Evolutionary conservation across 1,140 invertebrate species (phyloP), one percentile per base, ranked within the genome.

Genomic region (Copidosoma floridanum): DNA sequence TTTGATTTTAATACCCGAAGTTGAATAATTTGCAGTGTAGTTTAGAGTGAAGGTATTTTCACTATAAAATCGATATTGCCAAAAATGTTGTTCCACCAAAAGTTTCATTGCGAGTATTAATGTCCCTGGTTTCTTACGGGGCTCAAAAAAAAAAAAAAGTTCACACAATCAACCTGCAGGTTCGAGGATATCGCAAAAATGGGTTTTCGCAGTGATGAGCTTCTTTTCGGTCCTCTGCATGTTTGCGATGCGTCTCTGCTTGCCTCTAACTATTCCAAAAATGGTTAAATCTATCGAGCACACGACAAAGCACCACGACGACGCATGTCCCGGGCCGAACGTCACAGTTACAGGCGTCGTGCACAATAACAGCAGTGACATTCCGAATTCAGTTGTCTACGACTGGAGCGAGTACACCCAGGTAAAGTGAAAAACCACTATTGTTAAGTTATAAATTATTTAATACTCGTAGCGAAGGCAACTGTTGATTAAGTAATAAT

Each of bases 201-300:
- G 86, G 76, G 82, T 90, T 53, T 82, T 92, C 68, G 86, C 88
- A 5, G 77, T 92, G 10, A 87, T 93, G 85, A 89, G 89, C 26
- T 92, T 93, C 72, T 76, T 90, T 66, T 89, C 89, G 12, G 84
- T 92, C 27, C 85, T 86, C 8, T 91, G 89, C 71, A 87, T 92
- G 12, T 94, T 94, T 73, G 88, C 90, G n/a, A 89, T 95, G 86
- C 82, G 92, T 24, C 88, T 92, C 1, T 91, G 89, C 66, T 79
- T 95, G 11, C 92, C 90, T 65, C 85, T 94, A n/a, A 91, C 92
- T 8, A 93, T 95, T 65, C 92, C 93, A 11, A 89, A 91, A 68
- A 93, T 95, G 89, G 89, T 86, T 10, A 51, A 18, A 40, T 23
- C 18, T n/a, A 14, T n/a, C 1, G 20, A 32, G 3, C 26, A 38